These are phyloP conservation scores for Colaptes auratus DNA, from an alignment of 2,113 vertebrate species.

Conservation along the genomic window DNA sequence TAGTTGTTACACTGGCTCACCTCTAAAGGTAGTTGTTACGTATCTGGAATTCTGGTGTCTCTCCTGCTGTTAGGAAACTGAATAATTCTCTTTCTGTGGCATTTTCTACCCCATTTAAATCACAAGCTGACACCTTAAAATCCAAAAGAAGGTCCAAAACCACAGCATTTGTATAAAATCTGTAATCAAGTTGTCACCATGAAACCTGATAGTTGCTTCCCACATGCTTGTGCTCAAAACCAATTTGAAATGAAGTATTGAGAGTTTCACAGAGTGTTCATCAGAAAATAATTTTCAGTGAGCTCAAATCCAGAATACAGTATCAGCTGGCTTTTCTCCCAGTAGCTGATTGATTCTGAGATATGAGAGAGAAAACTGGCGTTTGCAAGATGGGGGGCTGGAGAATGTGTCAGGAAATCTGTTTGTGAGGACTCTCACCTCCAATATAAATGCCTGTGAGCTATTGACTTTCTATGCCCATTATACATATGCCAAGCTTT, in stretches of 20 bases:
- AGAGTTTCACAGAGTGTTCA: not conserved
- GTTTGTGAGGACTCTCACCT: not conserved
- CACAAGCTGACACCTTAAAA: not conserved
- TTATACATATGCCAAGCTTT: not conserved
- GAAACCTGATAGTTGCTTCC: not conserved
- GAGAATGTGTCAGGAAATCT: not conserved
- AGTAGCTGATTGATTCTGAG: not conserved
- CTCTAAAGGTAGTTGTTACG: not conserved
- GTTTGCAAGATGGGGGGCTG: not conserved
- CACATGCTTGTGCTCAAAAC: not conserved
- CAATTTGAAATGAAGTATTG: not conserved
- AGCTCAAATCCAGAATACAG: not conserved
- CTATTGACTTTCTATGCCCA: not conserved
- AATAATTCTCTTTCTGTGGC: not conserved
- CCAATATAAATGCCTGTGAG: not conserved
- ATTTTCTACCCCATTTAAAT: constrained; percentile 4
- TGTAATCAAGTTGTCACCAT: not conserved
- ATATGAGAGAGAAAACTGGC: not conserved
- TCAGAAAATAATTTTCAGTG: not conserved
- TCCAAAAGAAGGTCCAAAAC: not conserved
- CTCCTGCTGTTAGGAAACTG: constrained; percentile 15
- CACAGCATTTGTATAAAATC: not conserved
- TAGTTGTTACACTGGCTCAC: not conserved
- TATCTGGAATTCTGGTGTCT: not conserved
- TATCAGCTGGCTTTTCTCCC: not conserved